Conservation (phyloP, 2,888 invertebrate species). For the Trissoscelio sp. region DNA sequence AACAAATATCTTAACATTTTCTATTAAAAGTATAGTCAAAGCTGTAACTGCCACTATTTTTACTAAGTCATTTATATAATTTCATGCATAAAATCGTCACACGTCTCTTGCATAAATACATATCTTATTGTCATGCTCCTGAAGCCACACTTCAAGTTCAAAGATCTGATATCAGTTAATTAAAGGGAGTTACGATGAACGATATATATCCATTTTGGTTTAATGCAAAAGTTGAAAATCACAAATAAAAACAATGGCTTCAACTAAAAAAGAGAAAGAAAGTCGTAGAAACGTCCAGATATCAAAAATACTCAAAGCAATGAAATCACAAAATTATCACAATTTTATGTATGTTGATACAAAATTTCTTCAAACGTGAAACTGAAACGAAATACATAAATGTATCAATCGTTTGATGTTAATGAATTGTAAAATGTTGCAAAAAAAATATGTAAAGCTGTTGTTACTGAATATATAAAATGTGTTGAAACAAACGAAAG, state of each 20-base stretch:
- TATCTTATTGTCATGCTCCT: conserved; percentile 54
- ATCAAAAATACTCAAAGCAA: conserved; percentile 26
- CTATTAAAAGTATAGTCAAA: conserved; percentile 19
- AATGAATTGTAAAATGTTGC: conserved; percentile 37
- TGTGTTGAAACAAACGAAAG: conserved; percentile 32
- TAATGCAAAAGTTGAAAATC: not conserved
- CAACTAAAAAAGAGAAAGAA: conserved; percentile 26
- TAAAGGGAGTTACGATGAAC: not conserved
- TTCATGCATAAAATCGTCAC: not conserved
- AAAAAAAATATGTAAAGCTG: conserved; percentile 45
- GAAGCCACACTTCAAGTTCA: conserved; percentile 57
- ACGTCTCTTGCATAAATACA: conserved; percentile 16
- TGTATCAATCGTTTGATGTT: conserved; percentile 45
- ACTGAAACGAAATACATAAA: conserved; percentile 23
- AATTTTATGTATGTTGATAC: conserved; percentile 10
- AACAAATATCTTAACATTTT: too few species aligned
- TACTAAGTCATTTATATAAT: conserved; percentile 13
- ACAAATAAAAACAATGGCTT: conserved; percentile 10
- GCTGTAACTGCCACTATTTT: conserved; percentile 44
- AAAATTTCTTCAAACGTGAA: not conserved
- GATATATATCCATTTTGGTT: not conserved
- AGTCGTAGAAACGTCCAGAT: conserved; percentile 50
- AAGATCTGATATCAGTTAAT: conserved; percentile 20
- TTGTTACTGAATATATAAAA: conserved; percentile 57
- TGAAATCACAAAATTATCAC: not conserved